Percentiles rank a stretch among this genome's conserved stretches.
Evolutionary conservation across 2,888 invertebrate genomes (phyloP).

Genomic region (Emmelina monodactyla): DNA sequence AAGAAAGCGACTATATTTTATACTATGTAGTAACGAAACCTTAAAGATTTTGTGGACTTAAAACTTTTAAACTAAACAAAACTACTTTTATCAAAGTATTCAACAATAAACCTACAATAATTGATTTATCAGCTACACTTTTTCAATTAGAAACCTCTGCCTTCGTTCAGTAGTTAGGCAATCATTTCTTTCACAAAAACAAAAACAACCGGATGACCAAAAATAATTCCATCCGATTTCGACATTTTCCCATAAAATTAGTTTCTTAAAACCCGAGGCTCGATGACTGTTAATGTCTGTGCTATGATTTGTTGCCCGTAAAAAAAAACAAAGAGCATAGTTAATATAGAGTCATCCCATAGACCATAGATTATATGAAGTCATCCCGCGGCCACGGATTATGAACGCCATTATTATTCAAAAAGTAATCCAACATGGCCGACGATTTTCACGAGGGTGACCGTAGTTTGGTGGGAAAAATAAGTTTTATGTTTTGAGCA

Average conservation of each 20-base stretch:
- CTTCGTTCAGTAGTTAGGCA: too few species aligned
- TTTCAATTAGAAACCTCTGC: too few species aligned
- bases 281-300: too few species aligned
- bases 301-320: too few species aligned
- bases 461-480: conserved; percentile 2
- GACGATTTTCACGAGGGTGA: conserved; percentile 22
- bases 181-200: too few species aligned
- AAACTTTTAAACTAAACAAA: too few species aligned
- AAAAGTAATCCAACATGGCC: conserved; percentile 47
- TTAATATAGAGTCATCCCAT: conserved; percentile 56
- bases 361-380: conserved; percentile 56
- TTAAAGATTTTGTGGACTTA: too few species aligned
- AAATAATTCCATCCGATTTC: neutral
- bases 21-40: too few species aligned
- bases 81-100: too few species aligned
- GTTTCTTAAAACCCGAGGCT: conserved; percentile 1
- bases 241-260: neutral
- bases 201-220: neutral
- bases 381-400: conserved; percentile 47
- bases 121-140: too few species aligned
- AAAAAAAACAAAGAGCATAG: conserved; percentile 33
- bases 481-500: neutral
- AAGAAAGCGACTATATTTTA: too few species aligned
- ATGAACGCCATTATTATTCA: conserved; percentile 31
- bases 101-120: too few species aligned